Conservation (phyloP, 2,888 invertebrate species). For the Drosophila melanosoma region DNA sequence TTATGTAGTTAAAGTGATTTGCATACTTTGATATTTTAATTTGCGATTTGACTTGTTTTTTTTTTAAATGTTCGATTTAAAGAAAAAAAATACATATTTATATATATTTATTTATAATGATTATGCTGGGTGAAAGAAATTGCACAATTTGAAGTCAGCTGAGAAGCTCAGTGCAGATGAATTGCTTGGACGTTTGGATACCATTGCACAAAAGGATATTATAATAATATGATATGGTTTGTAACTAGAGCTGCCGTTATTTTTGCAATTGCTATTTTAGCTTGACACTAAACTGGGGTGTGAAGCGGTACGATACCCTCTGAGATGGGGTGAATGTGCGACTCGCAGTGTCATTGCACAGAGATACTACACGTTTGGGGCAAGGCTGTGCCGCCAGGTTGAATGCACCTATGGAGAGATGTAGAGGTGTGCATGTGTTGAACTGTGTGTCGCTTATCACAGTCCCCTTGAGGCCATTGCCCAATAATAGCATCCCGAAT, state of each 20-base stretch:
- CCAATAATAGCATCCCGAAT: conserved; percentile 16
- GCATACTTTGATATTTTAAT: not conserved
- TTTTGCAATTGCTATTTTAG: not conserved
- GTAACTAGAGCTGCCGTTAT: not conserved
- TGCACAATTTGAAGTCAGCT: not conserved
- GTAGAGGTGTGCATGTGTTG: not conserved
- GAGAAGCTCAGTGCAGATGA: not conserved
- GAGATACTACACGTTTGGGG: conserved; percentile 23
- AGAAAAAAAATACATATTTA: not conserved
- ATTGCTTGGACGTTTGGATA: not conserved
- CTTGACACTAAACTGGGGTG: not conserved
- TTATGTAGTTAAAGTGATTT: not conserved
- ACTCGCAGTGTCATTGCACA: not conserved
- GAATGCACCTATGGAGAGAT: conserved; percentile 57
- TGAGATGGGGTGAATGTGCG: not conserved
- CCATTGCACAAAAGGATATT: not conserved
- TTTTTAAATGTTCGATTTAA: not conserved
- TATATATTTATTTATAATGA: not conserved
- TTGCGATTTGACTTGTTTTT: not conserved
- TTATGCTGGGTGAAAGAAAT: not conserved
- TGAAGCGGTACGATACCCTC: not conserved
- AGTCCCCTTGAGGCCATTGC: conserved; percentile 34
- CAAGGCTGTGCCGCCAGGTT: conserved; percentile 25
- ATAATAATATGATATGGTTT: not conserved
- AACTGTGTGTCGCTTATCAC: conserved; percentile 40